Evolutionary conservation across 2,888 invertebrate species (phyloP), one percentile per base, ranked within the genome.

Genomic region (Eumacrocentrus americanus): DNA sequence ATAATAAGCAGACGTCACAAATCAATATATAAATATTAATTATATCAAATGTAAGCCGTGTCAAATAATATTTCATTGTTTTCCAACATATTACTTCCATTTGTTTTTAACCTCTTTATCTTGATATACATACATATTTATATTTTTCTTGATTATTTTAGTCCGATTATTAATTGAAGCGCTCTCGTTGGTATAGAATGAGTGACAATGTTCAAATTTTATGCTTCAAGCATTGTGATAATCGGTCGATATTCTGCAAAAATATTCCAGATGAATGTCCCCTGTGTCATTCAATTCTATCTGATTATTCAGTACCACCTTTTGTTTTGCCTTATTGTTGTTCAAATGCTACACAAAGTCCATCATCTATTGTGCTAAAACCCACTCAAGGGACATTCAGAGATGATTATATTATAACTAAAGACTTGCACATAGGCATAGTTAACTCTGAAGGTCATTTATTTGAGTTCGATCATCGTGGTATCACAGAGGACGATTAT

Each of bases 341-440:
- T 79, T 87, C 89, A 55, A 87, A 90, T 80, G 94, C 94, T 54
- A 86, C 86, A 55, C 89, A 92, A 75, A 87, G 90, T 82, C 89
- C 91, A 29, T 91, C 91, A 73, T 87, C 91, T 47, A 87, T 96
- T 70, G 88, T 95, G 42, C 88, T 96, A 78, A 92, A 91, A 80
- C 95, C 95, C 58, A 94, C 95, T 2, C 85, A 85, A 64, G 95
- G 95, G 52, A 91, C 91, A 83, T 95, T 95, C 81, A 85, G 95
- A 60, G 89, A 91, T 81, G 89, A 92, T 81, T 94, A 93, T 81
- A 87, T 87, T 77, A 89, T 91, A 79, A 87, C 89, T 47, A 89
- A 90, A 79, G 92, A 95, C 83, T 86, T 96, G 66, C 95, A 96
- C 81, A 94, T 95, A 79, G 95, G 94, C 58, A 87, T 95, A 65